Evolutionary conservation across 2,113 vertebrate species (phyloP).

Genomic region (Festucalex cinctus): DNA sequence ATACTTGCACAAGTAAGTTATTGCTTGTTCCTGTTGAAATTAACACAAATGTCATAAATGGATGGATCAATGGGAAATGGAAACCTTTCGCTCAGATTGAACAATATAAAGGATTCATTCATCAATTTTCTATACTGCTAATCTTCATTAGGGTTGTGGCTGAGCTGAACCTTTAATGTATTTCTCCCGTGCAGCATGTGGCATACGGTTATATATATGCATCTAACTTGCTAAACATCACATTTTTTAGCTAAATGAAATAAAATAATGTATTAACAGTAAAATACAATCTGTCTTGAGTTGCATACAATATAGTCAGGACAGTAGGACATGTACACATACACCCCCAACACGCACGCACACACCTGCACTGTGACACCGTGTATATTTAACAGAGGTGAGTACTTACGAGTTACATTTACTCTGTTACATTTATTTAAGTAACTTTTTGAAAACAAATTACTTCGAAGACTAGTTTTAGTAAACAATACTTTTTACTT

Average conservation of each 20-base stretch:
- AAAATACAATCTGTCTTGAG: conserved; percentile 12
- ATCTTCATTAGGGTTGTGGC: too few relatives aligned
- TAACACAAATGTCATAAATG: background rate
- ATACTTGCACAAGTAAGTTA: conserved; percentile 95
- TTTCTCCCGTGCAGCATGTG: too few relatives aligned
- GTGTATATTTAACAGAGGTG: conserved; percentile 54
- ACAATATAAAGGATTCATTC: too few relatives aligned
- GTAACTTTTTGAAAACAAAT: too few relatives aligned
- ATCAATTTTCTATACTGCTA: too few relatives aligned
- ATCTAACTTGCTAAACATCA: too few relatives aligned
- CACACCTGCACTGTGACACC: conserved; percentile 25
- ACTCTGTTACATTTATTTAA: too few relatives aligned
- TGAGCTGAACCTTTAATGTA: too few relatives aligned
- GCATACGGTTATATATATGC: too few relatives aligned
- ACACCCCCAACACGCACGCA: conserved; percentile 5
- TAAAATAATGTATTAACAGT: conserved; percentile 21
- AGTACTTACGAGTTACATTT: too few relatives aligned
- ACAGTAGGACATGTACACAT: conserved; percentile 18
- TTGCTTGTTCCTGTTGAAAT: background rate
- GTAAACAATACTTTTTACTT: too few relatives aligned
- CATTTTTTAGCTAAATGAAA: conserved; percentile 16
- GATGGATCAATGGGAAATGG: background rate
- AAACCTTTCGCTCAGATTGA: background rate
- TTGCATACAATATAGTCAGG: conserved; percentile 6
- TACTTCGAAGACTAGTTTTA: too few relatives aligned